A percentile compares a stretch with the other conserved stretches of the same genome.
These are phyloP conservation scores for Turnix velox DNA, from an alignment of 2,113 vertebrate species.

Conservation along the genomic window DNA sequence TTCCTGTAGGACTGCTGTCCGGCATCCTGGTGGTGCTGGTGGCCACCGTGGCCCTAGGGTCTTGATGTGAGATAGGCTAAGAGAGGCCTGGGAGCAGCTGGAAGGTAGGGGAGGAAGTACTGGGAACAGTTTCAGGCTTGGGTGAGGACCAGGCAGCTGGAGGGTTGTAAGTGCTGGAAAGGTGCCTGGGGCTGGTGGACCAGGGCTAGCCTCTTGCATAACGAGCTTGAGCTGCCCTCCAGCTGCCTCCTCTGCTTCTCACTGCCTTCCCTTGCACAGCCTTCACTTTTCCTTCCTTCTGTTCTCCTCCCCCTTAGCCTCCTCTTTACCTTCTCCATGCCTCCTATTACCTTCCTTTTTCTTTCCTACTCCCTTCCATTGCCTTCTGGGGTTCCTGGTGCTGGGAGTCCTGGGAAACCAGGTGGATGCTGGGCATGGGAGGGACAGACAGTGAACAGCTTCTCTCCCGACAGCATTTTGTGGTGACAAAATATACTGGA, in stretches of 20 bases:
- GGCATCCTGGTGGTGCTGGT: not conserved
- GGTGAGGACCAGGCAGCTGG: not conserved
- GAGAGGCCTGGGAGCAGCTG: accelerated
- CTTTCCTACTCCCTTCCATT: not conserved
- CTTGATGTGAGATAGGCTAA: not conserved
- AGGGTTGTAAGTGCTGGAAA: not conserved
- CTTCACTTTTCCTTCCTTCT: not conserved
- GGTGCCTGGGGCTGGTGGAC: not conserved
- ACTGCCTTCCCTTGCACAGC: not conserved
- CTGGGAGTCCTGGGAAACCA: not conserved
- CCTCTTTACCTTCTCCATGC: no score
- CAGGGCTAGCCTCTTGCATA: not conserved
- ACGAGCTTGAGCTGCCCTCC: not conserved
- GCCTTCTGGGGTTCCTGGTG: not conserved
- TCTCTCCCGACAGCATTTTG: not conserved
- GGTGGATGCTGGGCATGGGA: not conserved
- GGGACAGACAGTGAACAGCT: not conserved
- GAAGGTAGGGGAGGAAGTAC: no score
- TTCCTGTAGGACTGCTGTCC: not conserved
- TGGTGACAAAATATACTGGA: not conserved
- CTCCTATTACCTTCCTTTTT: not conserved
- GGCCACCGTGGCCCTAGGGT: not conserved
- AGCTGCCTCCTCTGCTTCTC: not conserved
- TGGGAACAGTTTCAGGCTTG: accelerated
- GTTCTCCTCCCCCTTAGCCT: no score